phyloP scores from a whole-genome alignment of 2,797 vertebrate genomes.

The Phataginus tricuspis region DNA sequence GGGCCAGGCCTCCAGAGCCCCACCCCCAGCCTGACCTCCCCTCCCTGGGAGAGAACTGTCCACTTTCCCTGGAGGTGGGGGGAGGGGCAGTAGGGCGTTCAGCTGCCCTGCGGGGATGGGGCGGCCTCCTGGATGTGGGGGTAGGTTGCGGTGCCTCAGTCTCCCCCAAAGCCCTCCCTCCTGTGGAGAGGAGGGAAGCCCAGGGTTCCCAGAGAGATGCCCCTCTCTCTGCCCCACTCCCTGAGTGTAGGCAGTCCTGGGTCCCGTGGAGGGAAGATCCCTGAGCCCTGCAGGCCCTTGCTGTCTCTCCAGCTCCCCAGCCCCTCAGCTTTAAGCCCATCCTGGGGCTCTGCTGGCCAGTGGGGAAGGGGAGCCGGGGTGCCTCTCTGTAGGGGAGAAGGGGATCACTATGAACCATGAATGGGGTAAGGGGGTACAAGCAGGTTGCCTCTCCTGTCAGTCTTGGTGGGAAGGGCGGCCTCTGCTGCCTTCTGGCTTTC shows the following conservation, averaged over 20 bases:
- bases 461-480: background rate
- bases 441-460: background rate
- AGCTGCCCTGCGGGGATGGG: slow-evolving; percentile 42
- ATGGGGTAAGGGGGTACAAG: background rate
- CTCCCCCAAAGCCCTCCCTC: background rate
- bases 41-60: slow-evolving; percentile 74
- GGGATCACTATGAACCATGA: background rate
- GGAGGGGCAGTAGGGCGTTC: slow-evolving; percentile 58
- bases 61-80: slow-evolving; percentile 64
- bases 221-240: background rate
- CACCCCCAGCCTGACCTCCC: slow-evolving; percentile 62
- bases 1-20: slow-evolving; percentile 72
- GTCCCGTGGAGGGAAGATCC: background rate
- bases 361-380: background rate
- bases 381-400: background rate
- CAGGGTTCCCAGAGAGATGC: background rate
- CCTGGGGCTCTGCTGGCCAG: background rate
- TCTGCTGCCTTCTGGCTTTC: slow-evolving; percentile 42
- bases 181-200: background rate
- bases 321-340: background rate
- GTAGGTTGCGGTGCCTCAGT: slow-evolving; percentile 11
- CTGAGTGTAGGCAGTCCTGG: background rate
- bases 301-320: too few species aligned
- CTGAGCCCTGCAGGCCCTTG: background rate
- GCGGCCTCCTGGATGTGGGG: slow-evolving; percentile 49